A percentile compares a stretch with the other conserved stretches of the same genome.
These are phyloP conservation scores for Brachyrhaphis roseni DNA, from an alignment of 2,797 vertebrate genomes.

Conservation along the genomic window DNA sequence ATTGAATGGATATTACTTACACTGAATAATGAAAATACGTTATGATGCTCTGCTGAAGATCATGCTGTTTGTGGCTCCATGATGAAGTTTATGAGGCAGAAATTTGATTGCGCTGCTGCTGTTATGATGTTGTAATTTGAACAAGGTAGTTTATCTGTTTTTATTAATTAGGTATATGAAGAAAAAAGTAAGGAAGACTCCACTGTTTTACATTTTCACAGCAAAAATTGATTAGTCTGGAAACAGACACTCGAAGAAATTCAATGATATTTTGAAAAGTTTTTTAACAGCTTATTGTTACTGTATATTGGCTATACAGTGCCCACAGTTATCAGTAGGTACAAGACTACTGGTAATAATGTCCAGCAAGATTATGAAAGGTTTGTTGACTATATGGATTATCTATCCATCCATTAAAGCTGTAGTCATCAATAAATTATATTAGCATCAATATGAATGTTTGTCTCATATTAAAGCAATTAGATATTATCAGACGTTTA, in stretches of 20 bases:
- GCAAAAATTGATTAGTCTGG: background rate
- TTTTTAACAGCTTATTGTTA: background rate
- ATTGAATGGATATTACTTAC: constrained; percentile 15
- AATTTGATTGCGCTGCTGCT: constrained; percentile 2
- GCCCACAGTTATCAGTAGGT: background rate
- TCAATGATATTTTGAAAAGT: background rate
- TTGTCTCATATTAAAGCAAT: background rate
- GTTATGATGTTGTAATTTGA: background rate
- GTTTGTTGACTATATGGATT: background rate
- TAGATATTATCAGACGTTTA: background rate
- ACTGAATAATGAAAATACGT: constrained; percentile 29
- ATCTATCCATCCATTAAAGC: background rate
- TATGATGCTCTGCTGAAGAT: constrained; percentile 1
- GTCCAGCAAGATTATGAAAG: background rate
- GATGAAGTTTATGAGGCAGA: background rate
- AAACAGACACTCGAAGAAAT: background rate
- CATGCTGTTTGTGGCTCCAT: constrained; percentile 3
- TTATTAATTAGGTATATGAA: background rate
- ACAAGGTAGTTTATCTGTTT: constrained; percentile 1
- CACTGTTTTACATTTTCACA: background rate
- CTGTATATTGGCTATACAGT: background rate
- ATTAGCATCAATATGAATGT: background rate
- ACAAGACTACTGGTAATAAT: background rate
- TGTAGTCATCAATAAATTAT: background rate
- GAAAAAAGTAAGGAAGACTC: background rate